These are phyloP conservation scores for Gastracanthus pulcherrimus DNA, from an alignment of 2,888 invertebrate species.

Conservation along the genomic window DNA sequence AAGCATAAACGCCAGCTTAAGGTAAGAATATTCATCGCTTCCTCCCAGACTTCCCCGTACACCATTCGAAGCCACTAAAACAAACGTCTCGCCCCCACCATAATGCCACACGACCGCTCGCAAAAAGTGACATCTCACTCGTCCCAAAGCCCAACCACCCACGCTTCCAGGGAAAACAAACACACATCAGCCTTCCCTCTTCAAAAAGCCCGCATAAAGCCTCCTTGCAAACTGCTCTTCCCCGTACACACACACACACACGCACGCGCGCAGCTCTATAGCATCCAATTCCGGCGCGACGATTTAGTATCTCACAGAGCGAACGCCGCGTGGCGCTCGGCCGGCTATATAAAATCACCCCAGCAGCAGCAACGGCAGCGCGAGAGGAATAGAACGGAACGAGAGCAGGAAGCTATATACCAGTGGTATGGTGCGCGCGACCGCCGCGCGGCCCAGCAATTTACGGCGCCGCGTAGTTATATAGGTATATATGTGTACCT, in stretches of 20 bases:
- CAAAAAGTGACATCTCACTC: not conserved
- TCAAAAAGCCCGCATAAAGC: not conserved
- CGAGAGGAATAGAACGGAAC: not conserved
- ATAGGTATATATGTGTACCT: not conserved
- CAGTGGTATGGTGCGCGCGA: too few species aligned
- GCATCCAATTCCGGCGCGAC: slow-evolving; percentile 8
- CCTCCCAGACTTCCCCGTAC: too few species aligned
- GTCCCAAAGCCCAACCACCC: too few species aligned
- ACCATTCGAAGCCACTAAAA: too few species aligned
- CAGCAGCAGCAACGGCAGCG: too few species aligned
- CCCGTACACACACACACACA: not conserved
- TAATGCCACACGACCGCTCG: not conserved
- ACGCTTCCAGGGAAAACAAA: not conserved
- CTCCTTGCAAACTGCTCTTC: not conserved
- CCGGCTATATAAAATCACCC: too few species aligned
- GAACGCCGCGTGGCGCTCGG: too few species aligned
- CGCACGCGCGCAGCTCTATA: not conserved
- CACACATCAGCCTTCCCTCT: not conserved
- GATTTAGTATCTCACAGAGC: not conserved
- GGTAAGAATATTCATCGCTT: too few species aligned
- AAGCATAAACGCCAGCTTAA: too few species aligned
- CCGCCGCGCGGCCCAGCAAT: slow-evolving; percentile 5
- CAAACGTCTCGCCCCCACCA: not conserved
- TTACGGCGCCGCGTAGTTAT: slow-evolving; percentile 16
- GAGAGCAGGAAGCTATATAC: slow-evolving; percentile 31